A percentile compares a stretch with the other conserved stretches of the same genome.
phyloP scores from a whole-genome alignment of 1,140 invertebrate species.

The Neotoxoptera formosana region DNA sequence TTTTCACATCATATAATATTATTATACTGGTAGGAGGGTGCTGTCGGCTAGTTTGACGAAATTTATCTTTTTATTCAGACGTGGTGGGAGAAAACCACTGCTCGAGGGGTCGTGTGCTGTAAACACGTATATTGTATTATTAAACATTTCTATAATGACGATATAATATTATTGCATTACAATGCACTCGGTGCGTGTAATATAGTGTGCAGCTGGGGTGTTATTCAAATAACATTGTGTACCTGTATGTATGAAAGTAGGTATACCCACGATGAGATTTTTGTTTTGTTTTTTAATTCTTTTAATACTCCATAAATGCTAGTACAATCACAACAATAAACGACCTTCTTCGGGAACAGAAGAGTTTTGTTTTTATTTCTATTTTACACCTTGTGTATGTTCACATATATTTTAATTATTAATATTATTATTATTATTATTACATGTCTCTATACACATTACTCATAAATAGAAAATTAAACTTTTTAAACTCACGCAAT shows the following conservation, averaged over 20 bases:
- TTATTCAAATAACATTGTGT: constrained; percentile 6
- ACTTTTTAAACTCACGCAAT: background rate
- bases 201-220: background rate
- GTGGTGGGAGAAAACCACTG: background rate
- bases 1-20: background rate
- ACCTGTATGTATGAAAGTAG: background rate
- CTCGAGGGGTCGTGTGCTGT: background rate
- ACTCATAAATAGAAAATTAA: background rate
- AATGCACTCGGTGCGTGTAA: background rate
- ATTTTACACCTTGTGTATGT: background rate
- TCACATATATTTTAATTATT: background rate
- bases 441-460: background rate
- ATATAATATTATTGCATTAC: constrained; percentile 13
- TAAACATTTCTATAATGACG: background rate
- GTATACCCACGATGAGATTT: background rate
- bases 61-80: constrained; percentile 2
- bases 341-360: background rate
- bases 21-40: background rate
- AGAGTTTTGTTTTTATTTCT: background rate
- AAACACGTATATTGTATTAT: background rate
- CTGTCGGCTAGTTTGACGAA: background rate
- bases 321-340: constrained; percentile 4
- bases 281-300: background rate
- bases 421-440: background rate
- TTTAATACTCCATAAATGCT: background rate